A percentile compares a stretch with the other conserved stretches of the same genome.
These are phyloP conservation scores for Chirona hameri DNA, from an alignment of 2,888 invertebrate genomes.

Conservation along the genomic window DNA sequence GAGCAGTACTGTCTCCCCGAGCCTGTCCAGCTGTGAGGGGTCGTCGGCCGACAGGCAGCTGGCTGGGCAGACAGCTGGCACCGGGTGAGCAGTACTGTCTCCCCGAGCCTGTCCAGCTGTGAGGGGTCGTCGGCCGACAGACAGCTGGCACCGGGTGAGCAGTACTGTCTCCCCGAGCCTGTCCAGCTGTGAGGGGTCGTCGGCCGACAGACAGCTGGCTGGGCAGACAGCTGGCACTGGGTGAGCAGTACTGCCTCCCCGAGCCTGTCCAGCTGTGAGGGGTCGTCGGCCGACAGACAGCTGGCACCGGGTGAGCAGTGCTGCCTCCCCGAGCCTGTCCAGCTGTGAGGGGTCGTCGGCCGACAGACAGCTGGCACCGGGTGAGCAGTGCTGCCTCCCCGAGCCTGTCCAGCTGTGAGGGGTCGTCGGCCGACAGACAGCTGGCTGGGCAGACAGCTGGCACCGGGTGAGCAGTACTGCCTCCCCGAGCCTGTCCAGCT, in stretches of 20 bases:
- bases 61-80: not conserved
- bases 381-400: not conserved
- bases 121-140: no score
- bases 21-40: no score
- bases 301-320: not conserved
- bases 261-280: no score
- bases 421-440: not conserved
- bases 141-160: not conserved
- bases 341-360: no score
- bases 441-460: not conserved
- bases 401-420: no score
- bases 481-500: no score
- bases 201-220: not conserved
- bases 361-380: not conserved
- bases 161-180: no score
- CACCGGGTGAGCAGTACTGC: not conserved
- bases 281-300: not conserved
- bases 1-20: no score
- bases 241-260: not conserved
- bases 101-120: no score
- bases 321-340: no score
- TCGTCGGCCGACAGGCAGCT: not conserved
- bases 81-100: not conserved
- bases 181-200: no score
- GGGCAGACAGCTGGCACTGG: not conserved